Evolutionary conservation across 2,797 vertebrate genomes (phyloP), one percentile per base, ranked within the genome.

Genomic region (Linurgus olivaceus): DNA sequence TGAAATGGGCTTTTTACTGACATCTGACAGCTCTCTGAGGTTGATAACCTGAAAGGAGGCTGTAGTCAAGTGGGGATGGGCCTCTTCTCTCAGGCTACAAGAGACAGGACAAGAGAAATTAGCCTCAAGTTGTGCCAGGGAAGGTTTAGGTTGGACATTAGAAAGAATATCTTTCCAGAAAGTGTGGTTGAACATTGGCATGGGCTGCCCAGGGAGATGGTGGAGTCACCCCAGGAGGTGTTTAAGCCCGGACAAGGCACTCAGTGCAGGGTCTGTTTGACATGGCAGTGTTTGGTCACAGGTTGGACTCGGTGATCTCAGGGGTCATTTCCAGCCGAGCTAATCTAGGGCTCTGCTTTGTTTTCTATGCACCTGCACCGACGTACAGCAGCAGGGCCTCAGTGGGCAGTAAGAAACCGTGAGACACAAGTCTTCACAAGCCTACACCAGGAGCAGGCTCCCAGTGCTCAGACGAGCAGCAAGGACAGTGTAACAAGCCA

Each of bases 381-480:
- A 12, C 1, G 8, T 4, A 33, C 5, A 24, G 25, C 47, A 71
- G n/a, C 31, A 21, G 8, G 17, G 57, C 18, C 61, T 16, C 68
- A 9, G 0, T 0, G 28, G 74, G 20, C 55, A 51, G 0, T 3
- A n/a, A 24, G 13, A 26, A 54, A 33, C 16, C 8, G 11, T 5
- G 7, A 31, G 14, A 37, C 73, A 55, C 19, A 51, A 17, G 25
- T 13, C 17, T 33, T 13, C 9, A 0, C 4, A 17, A 65, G 15
- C n/a, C 76, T 17, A 24, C 13, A 35, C 5, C 4, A 17, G 11
- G 9, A 20, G 3, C 1, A 29, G 4, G 29, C 17, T 76, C 35
- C 16, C 3, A 45, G 12, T 0, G 26, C 21, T 37, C 50, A 15
- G 33, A 19, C 7, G 7, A 65, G 21, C 29, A n/a, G 37, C 52